phyloP scores from a whole-genome alignment of 2,888 invertebrate species.

The Chrysopilus asiliformis region DNA sequence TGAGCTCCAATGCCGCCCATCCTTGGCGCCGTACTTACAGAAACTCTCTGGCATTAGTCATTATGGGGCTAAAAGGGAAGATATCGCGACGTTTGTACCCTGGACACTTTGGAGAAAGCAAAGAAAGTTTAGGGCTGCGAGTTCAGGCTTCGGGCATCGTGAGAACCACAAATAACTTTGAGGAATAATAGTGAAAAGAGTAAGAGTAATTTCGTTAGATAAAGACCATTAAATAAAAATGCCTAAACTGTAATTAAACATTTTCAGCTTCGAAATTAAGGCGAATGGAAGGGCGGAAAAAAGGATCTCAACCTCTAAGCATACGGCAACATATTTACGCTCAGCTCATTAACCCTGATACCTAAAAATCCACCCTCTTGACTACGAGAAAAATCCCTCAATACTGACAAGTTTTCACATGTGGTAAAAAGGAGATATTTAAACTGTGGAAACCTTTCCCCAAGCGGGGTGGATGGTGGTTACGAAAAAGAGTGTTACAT shows the following conservation, averaged over 20 bases:
- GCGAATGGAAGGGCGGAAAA: background rate
- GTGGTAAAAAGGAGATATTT: no score
- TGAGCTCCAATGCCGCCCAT: background rate
- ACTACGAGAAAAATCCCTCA: no score
- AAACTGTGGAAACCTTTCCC: no score
- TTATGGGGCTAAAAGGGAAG: no score
- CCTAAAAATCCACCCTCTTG: no score
- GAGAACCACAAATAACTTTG: background rate
- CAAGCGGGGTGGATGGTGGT: no score
- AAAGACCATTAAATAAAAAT: constrained; percentile 9
- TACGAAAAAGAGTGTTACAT: constrained; percentile 1
- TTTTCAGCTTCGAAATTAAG: constrained; percentile 4
- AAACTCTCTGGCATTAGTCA: no score
- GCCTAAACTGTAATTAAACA: constrained; percentile 10
- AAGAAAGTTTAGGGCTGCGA: no score
- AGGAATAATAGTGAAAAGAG: background rate
- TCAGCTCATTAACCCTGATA: constrained; percentile 13
- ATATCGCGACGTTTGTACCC: no score
- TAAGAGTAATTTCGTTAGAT: constrained; percentile 2
- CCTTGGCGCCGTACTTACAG: background rate
- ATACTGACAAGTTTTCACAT: no score
- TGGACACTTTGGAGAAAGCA: no score
- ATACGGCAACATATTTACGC: constrained; percentile 11
- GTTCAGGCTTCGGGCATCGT: no score
- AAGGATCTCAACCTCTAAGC: background rate